phyloP scores from a whole-genome alignment of 1,140 invertebrate species.

The Polypedilum pembai region DNA sequence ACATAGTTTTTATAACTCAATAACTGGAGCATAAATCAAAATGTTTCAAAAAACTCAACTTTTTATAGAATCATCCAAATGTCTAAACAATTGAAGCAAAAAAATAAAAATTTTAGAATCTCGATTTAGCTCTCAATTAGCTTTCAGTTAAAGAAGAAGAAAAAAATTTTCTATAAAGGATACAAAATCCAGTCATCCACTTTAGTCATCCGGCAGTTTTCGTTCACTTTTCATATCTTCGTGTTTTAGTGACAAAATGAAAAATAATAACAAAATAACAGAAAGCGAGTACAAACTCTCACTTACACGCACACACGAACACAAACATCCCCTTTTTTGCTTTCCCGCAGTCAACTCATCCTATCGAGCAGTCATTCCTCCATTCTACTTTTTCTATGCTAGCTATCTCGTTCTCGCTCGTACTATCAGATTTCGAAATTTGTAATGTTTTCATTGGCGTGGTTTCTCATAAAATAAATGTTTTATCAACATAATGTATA shows the following conservation, averaged over 20 bases:
- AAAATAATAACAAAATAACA: conserved; percentile 9
- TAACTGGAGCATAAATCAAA: no score
- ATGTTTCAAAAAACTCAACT: no score
- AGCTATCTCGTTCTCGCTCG: conserved; percentile 2
- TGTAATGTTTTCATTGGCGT: conserved; percentile 28
- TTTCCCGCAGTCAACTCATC: background rate
- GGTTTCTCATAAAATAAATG: conserved; percentile 27
- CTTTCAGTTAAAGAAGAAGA: no score
- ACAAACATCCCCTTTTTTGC: background rate
- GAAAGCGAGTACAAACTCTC: background rate
- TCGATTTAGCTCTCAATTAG: no score
- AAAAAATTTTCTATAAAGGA: no score
- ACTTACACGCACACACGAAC: no score
- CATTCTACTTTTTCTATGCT: background rate
- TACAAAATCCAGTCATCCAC: background rate
- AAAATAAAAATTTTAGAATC: no score
- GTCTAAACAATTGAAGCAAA: no score
- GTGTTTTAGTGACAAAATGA: background rate
- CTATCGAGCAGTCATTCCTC: background rate
- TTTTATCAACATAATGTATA: conserved; percentile 26
- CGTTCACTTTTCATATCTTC: background rate
- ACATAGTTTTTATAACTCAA: no score
- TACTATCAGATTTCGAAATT: background rate
- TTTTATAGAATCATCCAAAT: no score
- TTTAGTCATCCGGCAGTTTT: background rate